phyloP scores from a whole-genome alignment of 2,113 vertebrate genomes.

The Lamprotornis superbus region DNA sequence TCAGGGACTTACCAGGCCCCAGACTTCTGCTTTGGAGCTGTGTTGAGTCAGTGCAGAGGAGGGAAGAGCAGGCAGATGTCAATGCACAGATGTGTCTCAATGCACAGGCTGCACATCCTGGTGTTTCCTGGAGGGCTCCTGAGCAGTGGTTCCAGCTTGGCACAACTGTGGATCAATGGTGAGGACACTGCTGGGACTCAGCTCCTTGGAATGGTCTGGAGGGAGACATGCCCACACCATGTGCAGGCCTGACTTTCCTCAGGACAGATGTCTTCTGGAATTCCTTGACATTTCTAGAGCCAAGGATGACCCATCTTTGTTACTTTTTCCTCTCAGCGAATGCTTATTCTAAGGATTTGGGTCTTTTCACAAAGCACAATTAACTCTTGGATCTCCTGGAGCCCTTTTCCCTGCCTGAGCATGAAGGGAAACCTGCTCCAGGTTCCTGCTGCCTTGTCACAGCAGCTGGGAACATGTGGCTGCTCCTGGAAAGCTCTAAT shows the following conservation, averaged over 20 bases:
- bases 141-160: fast-evolving
- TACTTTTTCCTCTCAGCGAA: not conserved
- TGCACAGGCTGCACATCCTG: not conserved
- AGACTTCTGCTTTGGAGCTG: not conserved
- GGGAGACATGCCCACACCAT: not conserved
- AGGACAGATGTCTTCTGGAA: not conserved
- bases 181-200: not conserved
- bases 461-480: not conserved
- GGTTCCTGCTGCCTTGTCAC: not conserved
- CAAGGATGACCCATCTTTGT: not conserved
- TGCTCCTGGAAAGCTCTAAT: not conserved
- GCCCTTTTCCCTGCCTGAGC: not conserved
- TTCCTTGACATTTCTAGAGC: not conserved
- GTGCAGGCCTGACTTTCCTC: not conserved
- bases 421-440: not conserved
- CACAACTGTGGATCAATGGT: fast-evolving
- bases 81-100: fast-evolving
- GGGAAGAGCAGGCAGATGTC: not conserved
- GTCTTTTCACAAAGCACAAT: fast-evolving
- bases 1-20: not conserved
- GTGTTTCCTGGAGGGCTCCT: not conserved
- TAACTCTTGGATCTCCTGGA: not conserved
- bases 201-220: not conserved
- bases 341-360: not conserved
- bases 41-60: not conserved